Evolutionary conservation across 2,888 invertebrate genomes (phyloP), one percentile per base, ranked within the genome.

Genomic region (Linnaemya tessellans): DNA sequence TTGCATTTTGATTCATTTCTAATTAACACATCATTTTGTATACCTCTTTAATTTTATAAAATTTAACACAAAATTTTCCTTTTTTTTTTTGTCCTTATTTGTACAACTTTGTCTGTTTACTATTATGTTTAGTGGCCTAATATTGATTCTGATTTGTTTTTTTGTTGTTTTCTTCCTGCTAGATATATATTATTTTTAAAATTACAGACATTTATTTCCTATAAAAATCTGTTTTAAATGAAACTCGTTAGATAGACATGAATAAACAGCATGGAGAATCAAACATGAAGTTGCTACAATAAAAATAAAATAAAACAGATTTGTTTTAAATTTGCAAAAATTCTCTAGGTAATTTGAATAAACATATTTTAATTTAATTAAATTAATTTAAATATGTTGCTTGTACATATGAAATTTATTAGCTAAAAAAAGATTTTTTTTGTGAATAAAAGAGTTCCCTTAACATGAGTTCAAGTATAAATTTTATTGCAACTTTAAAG

Each of bases 41-140:
- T 25, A 1, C 0, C 15, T 8, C 54, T 38, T 54, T 54, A 10
- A 35, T 35, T 18, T 5, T 20, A 3, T 22, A 38, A 4, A 54
- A 22, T 68, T 38, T 38, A 68, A 38, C 38, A 13, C 2, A 35
- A 43, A 18, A 65, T 25, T 15, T 8, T n/a, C 10, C 8, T n/a
- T 10, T 7, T 54, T 22, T 3, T 10, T n/a, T 4, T n/a, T 10
- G 11, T 64, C 10, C 15, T n/a, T 51, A 9, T 15, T 51, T 43
- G 13, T 54, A 20, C 41, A 43, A 51, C 11, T 22, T 11, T n/a
- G n/a, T 43, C 4, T 62, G 70, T 71, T 35, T 15, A 46, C 64
- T 30, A 51, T 77, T 54, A 54, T 56, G 62, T 71, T 71, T 64
- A 80, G 62, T 71, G 79, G 71, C 71, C 79, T 64, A 68, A 64